Base-by-base conservation (phyloP, 2,797 vertebrate species). In the Phrynocephalus guinanensis region DNA sequence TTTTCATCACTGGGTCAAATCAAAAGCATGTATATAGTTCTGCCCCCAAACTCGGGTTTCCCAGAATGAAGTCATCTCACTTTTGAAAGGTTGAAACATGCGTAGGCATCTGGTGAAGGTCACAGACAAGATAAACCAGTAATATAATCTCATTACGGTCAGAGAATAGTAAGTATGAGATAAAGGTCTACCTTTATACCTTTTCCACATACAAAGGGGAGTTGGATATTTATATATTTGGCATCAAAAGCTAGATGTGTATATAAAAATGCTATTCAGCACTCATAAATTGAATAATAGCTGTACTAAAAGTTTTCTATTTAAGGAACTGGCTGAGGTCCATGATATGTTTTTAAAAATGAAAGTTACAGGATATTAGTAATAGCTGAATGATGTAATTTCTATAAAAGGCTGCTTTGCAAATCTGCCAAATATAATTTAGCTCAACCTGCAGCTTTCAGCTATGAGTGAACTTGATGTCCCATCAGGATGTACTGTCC, bases 231-330 rank as follows among this genome's bases (percentile, higher is more conserved):
- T 77, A 85, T 85, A 63, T 44, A 72, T 80, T 63, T 87, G 79
- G 71, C 85, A 86, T n/a, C 24, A 70, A 78, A 70, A 70, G 48
- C 28, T 70, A n/a, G 48, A 56, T 70, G 48, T 22, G 26, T 77
- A 6, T 73, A 22, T 86, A 60, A 63, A 86, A 24, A 90, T 85
- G 81, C 76, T 83, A 66, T 85, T 91, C 86, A 89, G 84, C 73
- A 89, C 83, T 87, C 66, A 87, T 44, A 82, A 84, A 88, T 60
- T 91, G 82, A 88, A 80, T 86, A 76, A 89, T 77, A 92, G 84
- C 73, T 88, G 83, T 88, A 78, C 83, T 86, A 83, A 89, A 90
- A 83, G 88, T 79, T 90, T 90, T 89, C 73, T 89, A 87, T 89
- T 87, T 87, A 80, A 79, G 76, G 83, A 89, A 73, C 88, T 88